Percentiles rank a stretch among this genome's conserved stretches.
Conservation (phyloP, 2,888 invertebrate genomes). For the Thecocarcelia acutangulata region DNA sequence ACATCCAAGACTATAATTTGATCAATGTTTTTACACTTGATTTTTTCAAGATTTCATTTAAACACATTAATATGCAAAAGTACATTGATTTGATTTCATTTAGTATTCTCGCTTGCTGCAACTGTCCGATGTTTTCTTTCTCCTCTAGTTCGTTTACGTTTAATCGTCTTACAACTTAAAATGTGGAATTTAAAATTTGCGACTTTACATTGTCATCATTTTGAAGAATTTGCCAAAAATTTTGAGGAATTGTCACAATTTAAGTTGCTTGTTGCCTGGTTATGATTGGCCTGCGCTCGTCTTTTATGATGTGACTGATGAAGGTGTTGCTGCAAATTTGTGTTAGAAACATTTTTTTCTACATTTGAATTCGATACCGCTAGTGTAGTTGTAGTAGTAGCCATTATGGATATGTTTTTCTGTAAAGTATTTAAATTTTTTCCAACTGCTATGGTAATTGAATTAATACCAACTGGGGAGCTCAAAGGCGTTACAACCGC, state of each 20-base stretch:
- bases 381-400: constrained; percentile 33
- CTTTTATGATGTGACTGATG: constrained; percentile 59
- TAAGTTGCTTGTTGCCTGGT: constrained; percentile 53
- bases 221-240: constrained; percentile 21
- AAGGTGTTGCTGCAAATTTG: constrained; percentile 57
- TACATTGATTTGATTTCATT: no score
- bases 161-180: constrained; percentile 15
- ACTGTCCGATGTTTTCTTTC: constrained; percentile 17
- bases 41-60: no score
- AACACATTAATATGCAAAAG: no score
- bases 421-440: constrained; percentile 56
- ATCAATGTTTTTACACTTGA: no score
- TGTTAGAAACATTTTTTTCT: constrained; percentile 40
- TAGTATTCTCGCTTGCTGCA: no score
- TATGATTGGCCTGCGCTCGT: constrained; percentile 33
- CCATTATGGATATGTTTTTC: constrained; percentile 78
- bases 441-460: constrained; percentile 20
- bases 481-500: constrained; percentile 62
- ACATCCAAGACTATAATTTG: no score
- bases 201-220: constrained; percentile 58
- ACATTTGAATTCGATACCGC: constrained; percentile 48
- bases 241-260: constrained; percentile 42
- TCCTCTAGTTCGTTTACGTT: constrained; percentile 33
- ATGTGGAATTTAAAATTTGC: constrained; percentile 11
- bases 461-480: constrained; percentile 36